phyloP scores from a whole-genome alignment of 1,140 invertebrate genomes.

The Telenomus remus region DNA sequence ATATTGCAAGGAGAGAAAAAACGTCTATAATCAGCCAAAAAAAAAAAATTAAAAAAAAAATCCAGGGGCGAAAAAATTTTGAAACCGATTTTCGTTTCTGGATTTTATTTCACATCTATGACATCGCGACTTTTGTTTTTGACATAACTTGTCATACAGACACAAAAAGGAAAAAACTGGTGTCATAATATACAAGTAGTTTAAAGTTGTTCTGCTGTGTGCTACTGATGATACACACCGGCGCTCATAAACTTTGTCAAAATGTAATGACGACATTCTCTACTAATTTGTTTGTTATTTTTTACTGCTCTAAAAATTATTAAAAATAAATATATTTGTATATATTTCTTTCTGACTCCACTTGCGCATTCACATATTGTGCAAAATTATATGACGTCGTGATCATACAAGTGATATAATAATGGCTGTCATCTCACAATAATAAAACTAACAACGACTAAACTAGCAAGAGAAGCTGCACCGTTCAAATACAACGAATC shows the following conservation, averaged over 20 bases:
- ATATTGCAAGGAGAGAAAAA: too few relatives aligned
- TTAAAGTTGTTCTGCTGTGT: too few relatives aligned
- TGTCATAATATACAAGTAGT: constrained; percentile 12
- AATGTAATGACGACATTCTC: constrained; percentile 36
- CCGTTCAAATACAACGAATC: too few relatives aligned
- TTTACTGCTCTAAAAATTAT: constrained; percentile 53
- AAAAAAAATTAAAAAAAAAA: too few relatives aligned
- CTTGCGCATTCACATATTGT: constrained; percentile 64
- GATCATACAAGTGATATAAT: constrained; percentile 37
- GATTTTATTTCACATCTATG: constrained; percentile 27
- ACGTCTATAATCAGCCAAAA: too few relatives aligned
- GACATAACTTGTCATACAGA: constrained; percentile 40
- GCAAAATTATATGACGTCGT: constrained; percentile 60
- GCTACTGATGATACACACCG: constrained; percentile 9
- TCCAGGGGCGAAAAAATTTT: too few relatives aligned
- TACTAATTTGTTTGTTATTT: constrained; percentile 16
- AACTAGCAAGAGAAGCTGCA: background rate
- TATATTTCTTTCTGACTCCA: constrained; percentile 46
- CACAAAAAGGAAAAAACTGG: constrained; percentile 37
- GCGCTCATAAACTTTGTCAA: constrained; percentile 43
- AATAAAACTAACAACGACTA: constrained; percentile 42
- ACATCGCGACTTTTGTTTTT: constrained; percentile 19
- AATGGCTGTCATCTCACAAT: constrained; percentile 18
- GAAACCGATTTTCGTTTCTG: too few relatives aligned
- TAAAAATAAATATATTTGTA: constrained; percentile 56